phyloP scores from a whole-genome alignment of 2,888 invertebrate species.

The Oasisia sp. region DNA sequence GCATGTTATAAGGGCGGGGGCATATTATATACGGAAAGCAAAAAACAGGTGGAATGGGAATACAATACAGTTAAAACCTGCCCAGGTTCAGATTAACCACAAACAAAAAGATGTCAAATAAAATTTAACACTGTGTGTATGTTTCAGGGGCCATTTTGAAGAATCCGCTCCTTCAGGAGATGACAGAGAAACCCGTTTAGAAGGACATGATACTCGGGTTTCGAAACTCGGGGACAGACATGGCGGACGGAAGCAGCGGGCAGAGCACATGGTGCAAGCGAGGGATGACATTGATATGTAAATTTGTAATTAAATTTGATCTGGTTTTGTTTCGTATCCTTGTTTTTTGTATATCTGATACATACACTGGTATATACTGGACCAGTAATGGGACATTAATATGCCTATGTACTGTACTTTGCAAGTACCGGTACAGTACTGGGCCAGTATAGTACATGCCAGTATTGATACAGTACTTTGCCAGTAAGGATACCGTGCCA shows the following conservation, averaged over 20 bases:
- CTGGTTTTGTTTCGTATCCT: neutral
- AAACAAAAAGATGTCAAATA: neutral
- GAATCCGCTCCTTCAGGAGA: no score
- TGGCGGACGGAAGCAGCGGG: no score
- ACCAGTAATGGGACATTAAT: no score
- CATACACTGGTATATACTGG: no score
- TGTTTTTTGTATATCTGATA: neutral
- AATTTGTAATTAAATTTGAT: neutral
- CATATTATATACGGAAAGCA: neutral
- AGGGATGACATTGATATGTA: neutral
- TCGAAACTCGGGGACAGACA: neutral
- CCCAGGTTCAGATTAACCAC: neutral
- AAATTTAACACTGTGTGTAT: neutral
- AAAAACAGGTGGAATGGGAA: neutral
- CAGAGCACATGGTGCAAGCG: neutral
- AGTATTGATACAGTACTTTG: no score
- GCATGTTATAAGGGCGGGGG: neutral
- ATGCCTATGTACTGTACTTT: no score
- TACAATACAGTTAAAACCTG: neutral
- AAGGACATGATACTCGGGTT: slow-evolving; percentile 13
- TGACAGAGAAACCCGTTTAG: neutral
- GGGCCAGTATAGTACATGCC: no score
- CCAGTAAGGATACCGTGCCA: no score
- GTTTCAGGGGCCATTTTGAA: slow-evolving; percentile 6
- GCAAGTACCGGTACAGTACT: no score